These are phyloP conservation scores for Caiman crocodilus DNA, from an alignment of 2,797 vertebrate genomes.

Conservation along the genomic window DNA sequence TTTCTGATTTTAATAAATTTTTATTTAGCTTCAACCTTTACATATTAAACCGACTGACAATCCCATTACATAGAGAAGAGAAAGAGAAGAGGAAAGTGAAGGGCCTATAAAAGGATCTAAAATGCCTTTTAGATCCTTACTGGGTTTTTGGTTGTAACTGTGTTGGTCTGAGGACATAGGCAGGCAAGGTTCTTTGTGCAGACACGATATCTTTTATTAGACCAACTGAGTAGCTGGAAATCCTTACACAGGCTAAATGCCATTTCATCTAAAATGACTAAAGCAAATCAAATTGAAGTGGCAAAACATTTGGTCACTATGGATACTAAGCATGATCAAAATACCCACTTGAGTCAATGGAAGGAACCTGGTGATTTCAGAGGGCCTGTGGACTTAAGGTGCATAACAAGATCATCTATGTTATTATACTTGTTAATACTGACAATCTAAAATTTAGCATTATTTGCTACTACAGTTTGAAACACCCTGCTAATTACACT, in stretches of 20 bases:
- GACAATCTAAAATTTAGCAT: not conserved
- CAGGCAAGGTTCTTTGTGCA: too few relatives aligned
- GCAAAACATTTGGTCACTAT: not conserved
- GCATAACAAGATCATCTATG: not conserved
- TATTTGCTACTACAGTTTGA: not conserved
- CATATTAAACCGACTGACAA: not conserved
- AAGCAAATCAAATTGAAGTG: not conserved
- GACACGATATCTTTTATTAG: too few relatives aligned
- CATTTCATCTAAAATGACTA: not conserved
- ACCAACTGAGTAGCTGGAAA: too few relatives aligned
- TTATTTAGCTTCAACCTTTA: not conserved
- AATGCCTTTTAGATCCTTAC: not conserved
- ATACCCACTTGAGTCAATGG: not conserved
- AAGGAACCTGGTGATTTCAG: not conserved
- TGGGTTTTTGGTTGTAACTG: too few relatives aligned
- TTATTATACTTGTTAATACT: not conserved
- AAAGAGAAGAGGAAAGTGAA: not conserved
- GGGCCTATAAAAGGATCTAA: not conserved
- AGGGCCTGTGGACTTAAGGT: not conserved
- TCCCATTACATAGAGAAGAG: fast-evolving
- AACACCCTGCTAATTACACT: not conserved
- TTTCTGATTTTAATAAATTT: not conserved
- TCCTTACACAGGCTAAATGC: too few relatives aligned
- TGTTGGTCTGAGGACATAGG: too few relatives aligned
- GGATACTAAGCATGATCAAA: not conserved